These are phyloP conservation scores for Battus philenor DNA, from an alignment of 1,140 invertebrate genomes.

Conservation along the genomic window DNA sequence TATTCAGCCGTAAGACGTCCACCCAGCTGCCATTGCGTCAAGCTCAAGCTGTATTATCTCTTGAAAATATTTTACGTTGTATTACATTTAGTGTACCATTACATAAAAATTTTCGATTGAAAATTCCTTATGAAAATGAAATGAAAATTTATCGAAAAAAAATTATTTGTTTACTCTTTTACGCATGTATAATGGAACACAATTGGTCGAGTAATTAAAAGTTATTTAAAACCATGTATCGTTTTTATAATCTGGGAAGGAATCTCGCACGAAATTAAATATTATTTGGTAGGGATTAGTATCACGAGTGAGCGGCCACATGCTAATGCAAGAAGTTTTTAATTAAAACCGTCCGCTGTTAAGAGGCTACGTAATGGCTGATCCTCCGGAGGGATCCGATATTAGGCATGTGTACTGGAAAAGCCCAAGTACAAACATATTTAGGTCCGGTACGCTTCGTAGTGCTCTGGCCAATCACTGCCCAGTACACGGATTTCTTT, in stretches of 20 bases:
- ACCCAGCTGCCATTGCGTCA: no score
- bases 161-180: no score
- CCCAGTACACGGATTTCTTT: constrained; percentile 42
- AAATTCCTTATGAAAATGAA: no score
- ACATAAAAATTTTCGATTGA: no score
- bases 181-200: no score
- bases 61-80: no score
- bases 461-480: constrained; percentile 63
- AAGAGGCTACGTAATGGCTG: constrained; percentile 71
- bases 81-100: no score
- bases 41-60: no score
- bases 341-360: constrained; percentile 72
- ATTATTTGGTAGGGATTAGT: constrained; percentile 61
- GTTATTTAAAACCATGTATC: no score
- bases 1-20: no score
- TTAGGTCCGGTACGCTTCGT: constrained; percentile 58
- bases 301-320: constrained; percentile 57
- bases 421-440: constrained; percentile 72
- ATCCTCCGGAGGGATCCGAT: constrained; percentile 64
- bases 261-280: constrained; percentile 48
- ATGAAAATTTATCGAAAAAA: no score
- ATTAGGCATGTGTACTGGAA: constrained; percentile 58
- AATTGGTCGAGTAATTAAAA: no score
- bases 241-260: constrained; percentile 16
- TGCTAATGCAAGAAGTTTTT: constrained; percentile 75